phyloP scores from a whole-genome alignment of 92 coral and sea anemone species.

The Palythoa caribaeorum region DNA sequence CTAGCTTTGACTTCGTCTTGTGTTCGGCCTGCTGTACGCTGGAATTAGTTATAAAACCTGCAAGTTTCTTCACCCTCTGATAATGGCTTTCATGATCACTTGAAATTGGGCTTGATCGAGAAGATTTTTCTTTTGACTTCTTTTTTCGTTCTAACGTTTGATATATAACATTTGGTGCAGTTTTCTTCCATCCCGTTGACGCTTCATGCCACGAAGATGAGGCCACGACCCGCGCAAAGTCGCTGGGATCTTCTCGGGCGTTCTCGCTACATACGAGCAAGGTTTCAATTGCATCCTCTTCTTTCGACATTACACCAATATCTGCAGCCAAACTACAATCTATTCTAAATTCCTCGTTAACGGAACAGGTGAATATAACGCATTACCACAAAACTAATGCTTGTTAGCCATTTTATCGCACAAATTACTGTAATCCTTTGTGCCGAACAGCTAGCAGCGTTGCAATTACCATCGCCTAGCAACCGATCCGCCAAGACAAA shows the following conservation, averaged over 20 bases:
- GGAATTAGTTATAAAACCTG: constrained; percentile 82
- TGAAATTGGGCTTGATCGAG: constrained; percentile 57
- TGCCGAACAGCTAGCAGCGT: neutral
- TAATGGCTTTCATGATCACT: constrained; percentile 78
- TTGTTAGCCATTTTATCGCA: constrained; percentile 1
- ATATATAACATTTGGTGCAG: constrained; percentile 78
- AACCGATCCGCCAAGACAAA: neutral
- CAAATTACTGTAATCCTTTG: constrained; percentile 17
- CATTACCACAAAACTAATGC: constrained; percentile 3
- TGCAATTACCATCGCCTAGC: constrained; percentile 38
- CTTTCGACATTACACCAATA: constrained; percentile 28
- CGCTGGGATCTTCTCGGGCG: constrained; percentile 46
- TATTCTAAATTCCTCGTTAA: constrained; percentile 21
- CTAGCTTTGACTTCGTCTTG: constrained; percentile 45
- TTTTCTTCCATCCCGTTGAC: constrained; percentile 81
- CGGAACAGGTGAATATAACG: neutral
- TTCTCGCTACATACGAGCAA: constrained; percentile 67
- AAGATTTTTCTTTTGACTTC: constrained; percentile 78
- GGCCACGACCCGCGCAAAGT: constrained; percentile 64
- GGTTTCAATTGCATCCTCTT: constrained; percentile 58
- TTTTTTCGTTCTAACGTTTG: constrained; percentile 72
- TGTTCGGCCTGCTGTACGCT: constrained; percentile 59
- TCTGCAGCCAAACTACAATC: neutral
- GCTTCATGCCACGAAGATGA: constrained; percentile 82
- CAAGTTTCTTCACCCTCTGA: constrained; percentile 82